Percentiles rank a stretch among this genome's conserved stretches.
Evolutionary conservation across 64 coral and sea anemone species (phyloP).

Genomic region (Actinia equina): DNA sequence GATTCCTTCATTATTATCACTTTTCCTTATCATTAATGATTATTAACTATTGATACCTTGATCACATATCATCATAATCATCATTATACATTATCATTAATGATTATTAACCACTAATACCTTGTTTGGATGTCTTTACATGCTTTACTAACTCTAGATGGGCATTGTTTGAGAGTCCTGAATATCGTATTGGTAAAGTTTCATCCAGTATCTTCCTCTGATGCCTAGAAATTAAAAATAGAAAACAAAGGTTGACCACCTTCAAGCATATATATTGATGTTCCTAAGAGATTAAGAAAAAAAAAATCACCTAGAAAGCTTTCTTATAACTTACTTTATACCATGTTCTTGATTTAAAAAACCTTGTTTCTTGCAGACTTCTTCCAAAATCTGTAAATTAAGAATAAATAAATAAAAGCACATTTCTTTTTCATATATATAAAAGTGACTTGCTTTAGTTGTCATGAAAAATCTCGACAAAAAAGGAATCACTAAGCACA

Average conservation of each 20-base stretch:
- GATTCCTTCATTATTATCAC: too few species aligned
- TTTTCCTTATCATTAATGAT: neutral
- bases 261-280: neutral
- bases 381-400: slow-evolving; percentile 63
- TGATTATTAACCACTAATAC: neutral
- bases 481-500: neutral
- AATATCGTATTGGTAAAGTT: slow-evolving; percentile 76
- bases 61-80: too few species aligned
- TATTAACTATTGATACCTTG: slow-evolving; percentile 29
- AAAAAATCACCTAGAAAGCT: too few species aligned
- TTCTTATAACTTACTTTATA: slow-evolving; percentile 63
- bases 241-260: neutral
- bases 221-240: slow-evolving; percentile 32
- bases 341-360: slow-evolving; percentile 53
- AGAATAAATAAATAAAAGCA: neutral
- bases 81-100: too few species aligned
- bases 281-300: neutral
- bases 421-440: neutral
- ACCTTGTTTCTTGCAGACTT: slow-evolving; percentile 86
- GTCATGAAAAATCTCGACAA: neutral
- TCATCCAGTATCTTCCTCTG: slow-evolving; percentile 88
- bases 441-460: too few species aligned
- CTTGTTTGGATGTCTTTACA: slow-evolving; percentile 45
- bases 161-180: slow-evolving; percentile 89
- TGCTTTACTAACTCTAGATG: slow-evolving; percentile 71